Base-by-base conservation (phyloP, 2,113 vertebrate species). In the Cottus gobio region DNA sequence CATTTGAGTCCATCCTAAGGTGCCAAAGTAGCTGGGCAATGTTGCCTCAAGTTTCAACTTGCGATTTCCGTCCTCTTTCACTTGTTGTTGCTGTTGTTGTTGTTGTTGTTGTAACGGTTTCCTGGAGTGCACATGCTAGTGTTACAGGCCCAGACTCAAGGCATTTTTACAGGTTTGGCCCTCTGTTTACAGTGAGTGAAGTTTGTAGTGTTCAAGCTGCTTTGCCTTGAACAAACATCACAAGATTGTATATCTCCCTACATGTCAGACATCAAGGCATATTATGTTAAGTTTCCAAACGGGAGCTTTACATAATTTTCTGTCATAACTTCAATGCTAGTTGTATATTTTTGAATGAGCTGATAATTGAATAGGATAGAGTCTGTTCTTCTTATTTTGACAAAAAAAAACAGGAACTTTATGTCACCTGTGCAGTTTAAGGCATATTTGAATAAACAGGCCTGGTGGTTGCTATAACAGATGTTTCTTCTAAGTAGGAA, bases 11-110 rank as follows among this genome's bases (percentile, higher is more conserved):
- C 46, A 18, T 13, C 30, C 72, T 24, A 56, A 83, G 28, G 64
- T 77, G 46, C 58, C 54, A 65, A 67, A 77, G 20, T n/a, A 52
- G 67, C 62, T 69, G 24, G 20, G 30, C 7, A 1, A 68, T 75
- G 71, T 85, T 79, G 74, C 84, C 60, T 93, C 78, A 37, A 18
- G 54, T 93, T 91, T 89, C 91, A 79, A 16, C 24, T 20, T n/a
- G 62, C 86, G 90, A 92, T 92, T 93, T 90, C 68, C 6, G 78
- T 66, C 71, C 10, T 28, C 52, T 48, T 57, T 28, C 37, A 3
- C 60, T 57, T 44, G 48, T 52, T 78, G 63, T 34, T 79, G 64
- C 57, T 61, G n/a, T n/a, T n/a, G n/a, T n/a, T n/a, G n/a, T 57
- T 44, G 48, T 52, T 78, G 37, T 72, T 79, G 60, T 61, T 61